Base-by-base conservation (phyloP, 1,140 invertebrate genomes). In the Rhizoglyphus robini region DNA sequence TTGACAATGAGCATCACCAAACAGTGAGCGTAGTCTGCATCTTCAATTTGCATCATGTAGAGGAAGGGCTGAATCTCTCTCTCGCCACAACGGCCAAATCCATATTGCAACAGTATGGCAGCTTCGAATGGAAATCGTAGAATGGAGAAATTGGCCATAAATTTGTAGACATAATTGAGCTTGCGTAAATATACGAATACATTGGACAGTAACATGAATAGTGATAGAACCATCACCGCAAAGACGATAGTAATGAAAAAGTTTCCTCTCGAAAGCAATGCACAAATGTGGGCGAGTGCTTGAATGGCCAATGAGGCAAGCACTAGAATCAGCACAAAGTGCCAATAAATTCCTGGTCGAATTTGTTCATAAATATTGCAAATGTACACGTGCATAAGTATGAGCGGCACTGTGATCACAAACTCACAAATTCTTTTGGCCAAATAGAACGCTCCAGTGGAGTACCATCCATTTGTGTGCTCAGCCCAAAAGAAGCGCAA, bases 81-180 rank as follows among this genome's bases (percentile, higher is more conserved):
- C 15, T 18, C 20, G 46, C 41, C 11, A 57, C 63, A 64, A 23
- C 63, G 47, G 29, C 27, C 47, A 54, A 64, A 64, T n/a, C 63
- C 63, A 57, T 64, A 64, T 31, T 48, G 46, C 41, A 64, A 38
- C 31, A 64, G 20, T 18, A 64, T 20, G n/a, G 51, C 29, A 25
- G 2, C 41, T 64, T 64, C 63, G 2, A 49, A 54, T 11, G 23
- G 8, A 20, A 51, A 48, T 38, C 46, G 3, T 20, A 30, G 8
- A 20, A 30, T n/a, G n/a, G 63, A 13, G 29, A 64, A 51, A 57
- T 64, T 64, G 2, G 38, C 23, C n/a, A 64, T 29, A 30, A 30
- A 64, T 57, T 51, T 3, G 29, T 23, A 48, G 1, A 51, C 18
- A 49, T 49, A 49, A 51, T 49, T 31, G 2, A 49, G 4, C n/a